Conservation (phyloP, 1,140 invertebrate species). For the Lycorma delicatula region DNA sequence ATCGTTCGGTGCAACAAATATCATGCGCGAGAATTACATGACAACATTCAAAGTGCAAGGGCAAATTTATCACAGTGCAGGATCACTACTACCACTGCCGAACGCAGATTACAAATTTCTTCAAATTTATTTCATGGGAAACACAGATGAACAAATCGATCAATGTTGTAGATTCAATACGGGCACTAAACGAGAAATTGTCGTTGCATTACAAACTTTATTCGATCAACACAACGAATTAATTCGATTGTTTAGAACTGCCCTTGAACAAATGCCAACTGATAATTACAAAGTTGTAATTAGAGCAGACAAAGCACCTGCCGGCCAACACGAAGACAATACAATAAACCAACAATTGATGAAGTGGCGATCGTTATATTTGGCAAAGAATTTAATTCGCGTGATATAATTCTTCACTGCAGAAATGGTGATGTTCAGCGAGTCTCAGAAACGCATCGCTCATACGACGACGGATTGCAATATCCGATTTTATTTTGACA, state of each 20-base stretch:
- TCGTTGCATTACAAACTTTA: slow-evolving; percentile 32
- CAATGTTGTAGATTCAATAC: slow-evolving; percentile 30
- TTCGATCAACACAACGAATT: slow-evolving; percentile 38
- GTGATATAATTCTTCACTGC: slow-evolving; percentile 39
- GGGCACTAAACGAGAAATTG: slow-evolving; percentile 32
- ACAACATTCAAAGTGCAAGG: slow-evolving; percentile 23
- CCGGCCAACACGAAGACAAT: slow-evolving; percentile 35
- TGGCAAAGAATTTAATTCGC: slow-evolving; percentile 34
- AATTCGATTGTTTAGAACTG: slow-evolving; percentile 37
- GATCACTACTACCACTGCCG: slow-evolving; percentile 28
- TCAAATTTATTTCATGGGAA: slow-evolving; percentile 38
- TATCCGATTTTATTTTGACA: no score
- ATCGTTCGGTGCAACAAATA: slow-evolving; percentile 30
- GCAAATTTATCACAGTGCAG: slow-evolving; percentile 32
- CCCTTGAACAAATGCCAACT: slow-evolving; percentile 33
- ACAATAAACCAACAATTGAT: slow-evolving; percentile 39
- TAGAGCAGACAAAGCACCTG: slow-evolving; percentile 34
- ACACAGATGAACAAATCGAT: slow-evolving; percentile 37
- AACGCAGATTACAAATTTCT: slow-evolving; percentile 29
- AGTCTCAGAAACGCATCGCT: slow-evolving; percentile 37
- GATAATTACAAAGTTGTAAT: slow-evolving; percentile 37
- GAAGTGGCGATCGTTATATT: slow-evolving; percentile 39
- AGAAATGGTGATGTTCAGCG: slow-evolving; percentile 33
- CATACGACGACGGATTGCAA: slow-evolving; percentile 41
- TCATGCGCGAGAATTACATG: slow-evolving; percentile 23